Base-by-base conservation (phyloP, 2,888 invertebrate species). In the Candidula unifasciata region DNA sequence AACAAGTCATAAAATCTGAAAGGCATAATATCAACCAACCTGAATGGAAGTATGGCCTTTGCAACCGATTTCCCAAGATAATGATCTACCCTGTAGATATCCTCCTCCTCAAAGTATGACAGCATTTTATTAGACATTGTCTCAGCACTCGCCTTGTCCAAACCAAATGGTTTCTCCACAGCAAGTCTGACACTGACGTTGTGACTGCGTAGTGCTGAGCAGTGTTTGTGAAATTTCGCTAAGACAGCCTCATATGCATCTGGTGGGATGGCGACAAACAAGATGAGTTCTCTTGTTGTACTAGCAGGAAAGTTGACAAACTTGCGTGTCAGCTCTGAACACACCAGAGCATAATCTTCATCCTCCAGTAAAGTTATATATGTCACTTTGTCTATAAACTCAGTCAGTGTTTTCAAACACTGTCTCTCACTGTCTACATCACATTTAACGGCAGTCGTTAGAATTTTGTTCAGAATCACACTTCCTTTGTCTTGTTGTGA, bases 101-200 rank as follows among this genome's bases (percentile, higher is more conserved):
- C 98, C n/a, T 91, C 88, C 81, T 91, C 91, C 21, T 95, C 95
- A 93, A 99, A 99, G 35, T 98, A 95, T 0, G 96, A 95, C 0
- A 96, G 95, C 88, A 99, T 94, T 94, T 99, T 98, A 89, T 96
- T 95, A 54, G 97, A 97, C 66, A 99, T 95, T 86, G 96, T 95
- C 78, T 96, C 95, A 0, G 99, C 99, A 76, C 96, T 96, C 0
- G 95, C 95, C 86, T 96, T 96, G 94, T 99, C 99, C 83, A 96
- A 96, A 0, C 99, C 99, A 94, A 99, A 99, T 5, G 99, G 99
- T 94, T 99, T 99, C 94, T 99, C 99, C 87, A 99, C 96, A 82
- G 99, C 99, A 69, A 99, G 95, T 89, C 99, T 76, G 97, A 97
- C 96, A 97, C 99, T 33, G 85, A 86, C 6, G 35, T 83, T 54